phyloP scores from a whole-genome alignment of 2,797 vertebrate genomes.

The Sciurus vulgaris region DNA sequence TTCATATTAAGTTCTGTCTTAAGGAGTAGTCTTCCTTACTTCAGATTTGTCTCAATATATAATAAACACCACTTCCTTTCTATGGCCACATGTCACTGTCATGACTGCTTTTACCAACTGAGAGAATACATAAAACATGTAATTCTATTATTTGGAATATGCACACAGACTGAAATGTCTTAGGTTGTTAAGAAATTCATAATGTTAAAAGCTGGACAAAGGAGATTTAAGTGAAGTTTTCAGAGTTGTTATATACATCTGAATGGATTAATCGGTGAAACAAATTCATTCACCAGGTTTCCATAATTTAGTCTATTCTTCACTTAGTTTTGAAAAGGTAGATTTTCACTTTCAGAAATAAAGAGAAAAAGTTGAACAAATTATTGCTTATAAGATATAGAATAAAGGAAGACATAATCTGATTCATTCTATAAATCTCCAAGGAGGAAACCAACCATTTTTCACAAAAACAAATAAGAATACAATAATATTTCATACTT shows the following conservation, averaged over 20 bases:
- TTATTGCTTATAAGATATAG: conserved; percentile 47
- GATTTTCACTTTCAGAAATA: conserved; percentile 42
- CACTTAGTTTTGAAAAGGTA: background rate
- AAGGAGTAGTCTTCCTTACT: background rate
- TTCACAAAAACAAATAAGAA: background rate
- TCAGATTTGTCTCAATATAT: background rate
- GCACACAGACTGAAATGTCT: background rate
- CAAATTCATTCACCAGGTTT: background rate
- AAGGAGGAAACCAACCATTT: conserved; percentile 54
- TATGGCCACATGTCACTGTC: background rate
- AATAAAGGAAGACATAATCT: conserved; percentile 69
- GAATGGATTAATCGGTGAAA: background rate
- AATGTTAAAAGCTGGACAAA: background rate
- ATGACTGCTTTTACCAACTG: background rate
- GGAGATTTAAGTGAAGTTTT: conserved; percentile 32
- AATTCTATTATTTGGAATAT: background rate
- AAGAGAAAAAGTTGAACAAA: conserved; percentile 57
- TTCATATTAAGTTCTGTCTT: background rate
- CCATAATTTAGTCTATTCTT: background rate
- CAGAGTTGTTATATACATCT: background rate
- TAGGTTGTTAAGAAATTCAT: conserved; percentile 4
- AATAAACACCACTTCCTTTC: background rate
- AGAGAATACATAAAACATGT: background rate
- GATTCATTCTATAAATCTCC: conserved; percentile 71
- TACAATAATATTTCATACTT: background rate